These are phyloP conservation scores for Eulithis testata DNA, from an alignment of 2,888 invertebrate species.

Conservation along the genomic window DNA sequence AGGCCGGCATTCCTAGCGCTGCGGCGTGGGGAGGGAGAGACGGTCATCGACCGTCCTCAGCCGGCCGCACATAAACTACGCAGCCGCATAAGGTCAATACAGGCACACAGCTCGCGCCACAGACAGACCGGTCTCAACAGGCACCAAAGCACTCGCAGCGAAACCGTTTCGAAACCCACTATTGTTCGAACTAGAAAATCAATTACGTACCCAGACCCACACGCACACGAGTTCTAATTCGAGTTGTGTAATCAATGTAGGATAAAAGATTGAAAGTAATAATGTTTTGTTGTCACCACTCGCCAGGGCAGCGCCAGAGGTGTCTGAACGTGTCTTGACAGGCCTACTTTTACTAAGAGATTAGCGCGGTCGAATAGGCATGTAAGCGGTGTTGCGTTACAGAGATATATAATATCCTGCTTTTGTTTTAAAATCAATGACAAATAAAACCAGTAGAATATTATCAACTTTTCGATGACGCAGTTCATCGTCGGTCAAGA, in stretches of 20 bases:
- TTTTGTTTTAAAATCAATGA: constrained; percentile 15
- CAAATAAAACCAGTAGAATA: constrained; percentile 13
- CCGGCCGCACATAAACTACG: constrained; percentile 79
- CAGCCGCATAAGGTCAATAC: constrained; percentile 82
- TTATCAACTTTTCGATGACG: constrained; percentile 6
- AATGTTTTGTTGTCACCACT: constrained; percentile 51
- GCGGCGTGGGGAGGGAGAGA: constrained; percentile 51
- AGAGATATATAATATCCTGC: constrained; percentile 28
- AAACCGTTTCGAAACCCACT: constrained; percentile 67
- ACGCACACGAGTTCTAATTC: constrained; percentile 70
- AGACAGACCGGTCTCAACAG: constrained; percentile 50
- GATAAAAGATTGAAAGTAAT: constrained; percentile 56
- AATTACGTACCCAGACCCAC: constrained; percentile 63
- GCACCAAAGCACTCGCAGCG: constrained; percentile 34
- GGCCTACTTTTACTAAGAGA: constrained; percentile 35
- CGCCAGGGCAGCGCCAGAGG: constrained; percentile 44
- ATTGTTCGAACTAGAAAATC: constrained; percentile 74
- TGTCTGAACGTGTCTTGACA: constrained; percentile 35
- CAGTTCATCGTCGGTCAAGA: neutral
- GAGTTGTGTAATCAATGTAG: constrained; percentile 59
- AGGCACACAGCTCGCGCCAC: constrained; percentile 55
- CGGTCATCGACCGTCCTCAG: constrained; percentile 84
- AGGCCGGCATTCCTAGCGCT: constrained; percentile 70
- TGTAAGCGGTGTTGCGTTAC: constrained; percentile 28
- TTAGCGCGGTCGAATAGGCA: constrained; percentile 34